These are phyloP conservation scores for Melanotaenia maccullochi DNA, from an alignment of 2,797 vertebrate genomes.

Conservation along the genomic window DNA sequence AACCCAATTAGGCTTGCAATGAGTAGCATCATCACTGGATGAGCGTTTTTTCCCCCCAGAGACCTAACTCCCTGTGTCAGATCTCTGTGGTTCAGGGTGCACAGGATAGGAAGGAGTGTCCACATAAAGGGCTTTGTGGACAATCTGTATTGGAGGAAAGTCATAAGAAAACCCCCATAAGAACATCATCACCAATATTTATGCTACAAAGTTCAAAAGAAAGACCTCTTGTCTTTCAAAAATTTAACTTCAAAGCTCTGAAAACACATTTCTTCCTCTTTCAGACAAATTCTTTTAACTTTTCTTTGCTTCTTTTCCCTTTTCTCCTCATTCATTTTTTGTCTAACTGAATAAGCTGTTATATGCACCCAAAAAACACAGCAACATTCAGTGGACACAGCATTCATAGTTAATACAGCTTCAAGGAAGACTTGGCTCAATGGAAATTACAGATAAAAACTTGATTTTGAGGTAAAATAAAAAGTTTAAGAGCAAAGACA, in stretches of 20 bases:
- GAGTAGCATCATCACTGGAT: slow-evolving; percentile 73
- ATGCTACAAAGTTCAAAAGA: slow-evolving; percentile 68
- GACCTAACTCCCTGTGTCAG: slow-evolving; percentile 53
- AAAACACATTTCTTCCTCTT: slow-evolving; percentile 28
- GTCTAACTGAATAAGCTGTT: slow-evolving; percentile 2
- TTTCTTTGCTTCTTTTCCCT: slow-evolving; percentile 5
- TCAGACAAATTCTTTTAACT: slow-evolving; percentile 16
- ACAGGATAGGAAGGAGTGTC: slow-evolving; percentile 50
- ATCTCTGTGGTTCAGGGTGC: slow-evolving; percentile 52
- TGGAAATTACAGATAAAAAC: slow-evolving; percentile 9
- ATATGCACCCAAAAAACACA: background rate
- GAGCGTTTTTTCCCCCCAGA: slow-evolving; percentile 74
- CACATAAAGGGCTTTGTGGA: slow-evolving; percentile 63
- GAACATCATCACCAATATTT: slow-evolving; percentile 77
- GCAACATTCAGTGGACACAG: background rate
- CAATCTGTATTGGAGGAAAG: slow-evolving; percentile 44
- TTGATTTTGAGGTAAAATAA: slow-evolving; percentile 23
- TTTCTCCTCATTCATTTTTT: background rate
- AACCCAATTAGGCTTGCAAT: slow-evolving; percentile 76
- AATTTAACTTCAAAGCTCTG: slow-evolving; percentile 49
- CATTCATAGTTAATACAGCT: background rate
- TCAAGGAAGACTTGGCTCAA: slow-evolving; percentile 9
- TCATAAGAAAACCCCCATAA: slow-evolving; percentile 72
- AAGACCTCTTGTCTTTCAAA: slow-evolving; percentile 30
- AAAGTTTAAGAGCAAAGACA: slow-evolving; percentile 41